Evolutionary conservation across 2,888 invertebrate genomes (phyloP), one percentile per base, ranked within the genome.

Genomic region (Rhaphigaster nebulosa): DNA sequence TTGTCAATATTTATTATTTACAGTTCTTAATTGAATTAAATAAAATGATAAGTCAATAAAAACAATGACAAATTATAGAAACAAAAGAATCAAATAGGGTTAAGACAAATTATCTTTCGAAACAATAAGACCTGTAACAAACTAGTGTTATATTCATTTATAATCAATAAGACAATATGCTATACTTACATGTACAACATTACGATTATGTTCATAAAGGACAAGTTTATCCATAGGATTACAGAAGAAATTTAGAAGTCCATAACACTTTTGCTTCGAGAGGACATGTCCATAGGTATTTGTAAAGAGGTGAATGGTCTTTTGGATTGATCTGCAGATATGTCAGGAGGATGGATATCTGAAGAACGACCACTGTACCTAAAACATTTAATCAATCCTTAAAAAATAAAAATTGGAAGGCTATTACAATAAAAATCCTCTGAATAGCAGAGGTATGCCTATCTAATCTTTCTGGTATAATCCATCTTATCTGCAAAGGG

Each of bases 301-400:
- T 92, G 92, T 54, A 93, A 91, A 20, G 93, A 93, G 15, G 93
- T 93, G 70, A 92, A 92, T n/a, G 93, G 93, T 34, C 93, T 91
- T 88, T 93, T 92, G 13, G 93, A 93, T 60, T 93, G 93, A 84
- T 93, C 93, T 15, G 92, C 93, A 15, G 91, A 92, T n/a, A 92
- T 90, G 41, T 91, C 70, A 80, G 91, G 76, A 15, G 87, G 56
- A 23, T 89, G 54, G 38, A 70, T 90, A 34, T 91, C 92, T 50
- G 80, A 89, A 41, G 91, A 91, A 65, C 88, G 87, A 34, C 80
- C 88, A 76, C 91, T 90, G 50, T 90, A 87, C 41, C 92, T 91
- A 87, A 50, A 60, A 88, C 34, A 65, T 26, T 38, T 20, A 76
- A 65, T 65, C 1, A 65, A 18, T 65, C 15, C 15, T 15, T 29